Conservation (phyloP, 2,888 invertebrate genomes). For the Hoplodrina ambigua region DNA sequence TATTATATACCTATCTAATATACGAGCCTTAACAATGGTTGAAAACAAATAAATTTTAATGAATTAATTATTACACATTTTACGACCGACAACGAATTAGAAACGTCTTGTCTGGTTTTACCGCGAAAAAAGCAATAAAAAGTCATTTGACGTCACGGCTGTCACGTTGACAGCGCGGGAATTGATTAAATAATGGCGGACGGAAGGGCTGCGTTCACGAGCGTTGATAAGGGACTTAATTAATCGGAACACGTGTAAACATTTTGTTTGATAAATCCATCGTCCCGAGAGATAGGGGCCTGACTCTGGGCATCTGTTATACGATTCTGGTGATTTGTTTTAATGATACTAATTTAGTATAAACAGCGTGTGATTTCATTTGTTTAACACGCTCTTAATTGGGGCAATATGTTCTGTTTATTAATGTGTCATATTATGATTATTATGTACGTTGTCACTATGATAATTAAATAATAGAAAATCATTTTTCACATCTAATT, state of each 20-base stretch:
- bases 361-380: conserved; percentile 79
- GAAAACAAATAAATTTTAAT: conserved; percentile 32
- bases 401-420: conserved; percentile 74
- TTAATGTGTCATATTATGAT: conserved; percentile 50
- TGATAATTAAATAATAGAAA: conserved; percentile 7
- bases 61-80: conserved; percentile 13
- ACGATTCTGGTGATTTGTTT: conserved; percentile 82
- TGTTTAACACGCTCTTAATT: conserved; percentile 76
- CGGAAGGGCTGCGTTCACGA: conserved; percentile 75
- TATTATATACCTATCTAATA: conserved; percentile 14
- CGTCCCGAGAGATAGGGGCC: conserved; percentile 72
- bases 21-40: conserved; percentile 20
- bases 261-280: conserved; percentile 83
- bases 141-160: conserved; percentile 67
- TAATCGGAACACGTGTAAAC: conserved; percentile 87
- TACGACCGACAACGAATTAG: neutral
- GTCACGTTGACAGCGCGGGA: conserved; percentile 78
- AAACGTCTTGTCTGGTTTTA: conserved; percentile 1
- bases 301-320: conserved; percentile 72
- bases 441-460: conserved; percentile 29
- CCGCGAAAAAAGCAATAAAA: conserved; percentile 33
- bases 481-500: neutral
- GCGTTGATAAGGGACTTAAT: conserved; percentile 82
- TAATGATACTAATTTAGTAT: conserved; percentile 81
- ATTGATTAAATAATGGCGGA: conserved; percentile 74